These are phyloP conservation scores for Brachyhypopomus occidentalis DNA, from an alignment of 2,113 vertebrate species.

Conservation along the genomic window DNA sequence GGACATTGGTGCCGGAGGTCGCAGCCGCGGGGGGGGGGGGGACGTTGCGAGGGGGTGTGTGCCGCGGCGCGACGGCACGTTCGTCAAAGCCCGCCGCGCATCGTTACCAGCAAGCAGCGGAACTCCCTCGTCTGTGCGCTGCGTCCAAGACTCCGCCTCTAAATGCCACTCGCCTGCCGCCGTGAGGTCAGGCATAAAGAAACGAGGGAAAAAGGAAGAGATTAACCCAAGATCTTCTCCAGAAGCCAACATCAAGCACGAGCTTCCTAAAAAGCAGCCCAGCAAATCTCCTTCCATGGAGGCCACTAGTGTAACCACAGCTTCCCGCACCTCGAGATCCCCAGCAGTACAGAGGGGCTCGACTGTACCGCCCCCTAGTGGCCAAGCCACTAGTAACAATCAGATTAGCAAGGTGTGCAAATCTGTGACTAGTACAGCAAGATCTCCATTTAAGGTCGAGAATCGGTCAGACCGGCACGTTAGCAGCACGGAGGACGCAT, in stretches of 20 bases:
- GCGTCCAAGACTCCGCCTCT: slow-evolving; percentile 56
- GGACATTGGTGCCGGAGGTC: slow-evolving; percentile 36
- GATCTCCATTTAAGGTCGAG: neutral
- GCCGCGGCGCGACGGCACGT: slow-evolving; percentile 66
- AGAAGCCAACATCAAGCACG: neutral
- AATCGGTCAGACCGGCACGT: slow-evolving; percentile 15
- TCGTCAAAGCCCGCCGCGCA: slow-evolving; percentile 60
- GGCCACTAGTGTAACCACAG: neutral
- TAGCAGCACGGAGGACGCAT: neutral
- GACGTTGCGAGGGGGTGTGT: slow-evolving; percentile 26
- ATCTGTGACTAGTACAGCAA: neutral
- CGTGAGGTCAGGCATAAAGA: slow-evolving; percentile 35
- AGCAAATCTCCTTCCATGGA: slow-evolving; percentile 37
- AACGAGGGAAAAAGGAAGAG: slow-evolving; percentile 1
- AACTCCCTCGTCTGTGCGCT: slow-evolving; percentile 52
- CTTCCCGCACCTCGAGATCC: neutral
- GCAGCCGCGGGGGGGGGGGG: slow-evolving; percentile 37
- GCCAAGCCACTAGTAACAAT: slow-evolving; percentile 1
- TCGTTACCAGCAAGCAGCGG: slow-evolving; percentile 52
- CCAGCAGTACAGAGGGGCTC: slow-evolving; percentile 6
- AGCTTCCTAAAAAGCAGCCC: slow-evolving; percentile 43
- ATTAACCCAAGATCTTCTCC: neutral
- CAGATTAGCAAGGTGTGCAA: slow-evolving; percentile 4
- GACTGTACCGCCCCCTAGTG: slow-evolving; percentile 44
- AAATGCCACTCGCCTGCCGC: slow-evolving; percentile 50